phyloP scores from a whole-genome alignment of 2,113 vertebrate species.

The Hypomesus transpacificus region DNA sequence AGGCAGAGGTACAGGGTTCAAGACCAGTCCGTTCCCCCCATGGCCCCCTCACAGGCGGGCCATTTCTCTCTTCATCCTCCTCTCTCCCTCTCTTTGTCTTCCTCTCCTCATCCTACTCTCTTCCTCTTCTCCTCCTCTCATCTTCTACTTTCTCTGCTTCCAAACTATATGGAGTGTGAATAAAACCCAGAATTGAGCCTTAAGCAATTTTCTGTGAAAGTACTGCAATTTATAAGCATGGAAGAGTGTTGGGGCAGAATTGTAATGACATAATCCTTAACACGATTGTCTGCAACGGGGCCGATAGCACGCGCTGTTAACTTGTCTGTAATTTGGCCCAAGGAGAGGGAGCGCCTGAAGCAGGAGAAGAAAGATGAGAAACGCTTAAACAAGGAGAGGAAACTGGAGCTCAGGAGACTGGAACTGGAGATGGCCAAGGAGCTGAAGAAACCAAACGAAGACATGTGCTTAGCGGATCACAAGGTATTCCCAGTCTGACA shows the following conservation, averaged over 20 bases:
- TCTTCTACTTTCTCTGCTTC: neutral
- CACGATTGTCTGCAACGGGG: conserved; percentile 5
- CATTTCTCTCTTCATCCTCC: neutral
- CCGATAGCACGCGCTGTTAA: conserved; percentile 15
- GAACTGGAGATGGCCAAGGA: conserved; percentile 93
- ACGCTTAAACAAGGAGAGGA: conserved; percentile 90
- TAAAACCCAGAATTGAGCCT: conserved; percentile 19
- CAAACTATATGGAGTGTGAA: conserved; percentile 33
- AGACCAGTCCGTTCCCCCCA: neutral
- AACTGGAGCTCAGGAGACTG: conserved; percentile 83
- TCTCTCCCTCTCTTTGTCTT: neutral
- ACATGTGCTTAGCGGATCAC: conserved; percentile 93
- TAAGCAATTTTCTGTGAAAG: conserved; percentile 13
- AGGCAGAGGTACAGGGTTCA: conserved; percentile 81
- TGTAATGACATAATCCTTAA: conserved; percentile 34
- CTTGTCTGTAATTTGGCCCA: conserved; percentile 31
- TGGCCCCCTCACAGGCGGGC: conserved; percentile 5
- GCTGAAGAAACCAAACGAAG: conserved; percentile 93
- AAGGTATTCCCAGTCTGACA: conserved; percentile 75
- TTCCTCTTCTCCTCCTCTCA: neutral
- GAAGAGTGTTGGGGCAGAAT: conserved; percentile 13
- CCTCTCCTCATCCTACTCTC: neutral
- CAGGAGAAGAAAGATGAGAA: conserved; percentile 94
- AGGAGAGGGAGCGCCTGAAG: conserved; percentile 91
- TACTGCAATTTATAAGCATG: conserved; percentile 21